A percentile compares a stretch with the other conserved stretches of the same genome.
These are phyloP conservation scores for Cyphomyrus discorhynchus DNA, from an alignment of 2,113 vertebrate genomes.

Conservation along the genomic window DNA sequence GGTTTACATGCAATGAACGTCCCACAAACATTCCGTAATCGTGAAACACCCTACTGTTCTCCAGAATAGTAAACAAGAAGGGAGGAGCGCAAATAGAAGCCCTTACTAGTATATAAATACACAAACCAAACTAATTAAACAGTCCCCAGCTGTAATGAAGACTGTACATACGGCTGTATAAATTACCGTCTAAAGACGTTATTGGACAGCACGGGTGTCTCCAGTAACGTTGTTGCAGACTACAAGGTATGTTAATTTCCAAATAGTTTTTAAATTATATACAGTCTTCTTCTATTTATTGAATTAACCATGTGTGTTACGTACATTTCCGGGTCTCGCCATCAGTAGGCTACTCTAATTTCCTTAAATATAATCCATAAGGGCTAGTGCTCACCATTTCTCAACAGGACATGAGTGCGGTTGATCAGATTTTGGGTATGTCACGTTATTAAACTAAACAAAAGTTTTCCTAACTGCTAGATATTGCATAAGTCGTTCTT, in stretches of 20 bases:
- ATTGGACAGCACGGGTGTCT: not conserved
- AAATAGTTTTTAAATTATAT: not conserved
- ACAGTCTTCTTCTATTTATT: not conserved
- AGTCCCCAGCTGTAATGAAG: not conserved
- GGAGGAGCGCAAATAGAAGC: not conserved
- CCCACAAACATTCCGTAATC: not conserved
- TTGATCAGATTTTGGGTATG: not conserved
- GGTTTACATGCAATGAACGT: not conserved
- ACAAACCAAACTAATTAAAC: not conserved
- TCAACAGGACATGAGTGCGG: not conserved
- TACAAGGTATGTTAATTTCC: not conserved
- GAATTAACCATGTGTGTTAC: not conserved
- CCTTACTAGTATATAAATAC: not conserved
- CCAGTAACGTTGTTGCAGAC: not conserved
- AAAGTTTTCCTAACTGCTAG: not conserved
- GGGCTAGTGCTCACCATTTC: not conserved
- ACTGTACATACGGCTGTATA: not conserved
- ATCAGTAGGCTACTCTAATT: not conserved
- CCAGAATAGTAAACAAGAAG: not conserved
- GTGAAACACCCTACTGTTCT: not conserved
- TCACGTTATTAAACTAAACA: not conserved
- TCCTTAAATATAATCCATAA: not conserved
- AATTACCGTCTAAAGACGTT: not conserved
- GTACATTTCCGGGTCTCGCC: not conserved
- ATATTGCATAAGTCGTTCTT: not conserved